Evolutionary conservation across 2,888 invertebrate species (phyloP), one percentile per base, ranked within the genome.

Genomic region (Caenorhabditis sulstoni): DNA sequence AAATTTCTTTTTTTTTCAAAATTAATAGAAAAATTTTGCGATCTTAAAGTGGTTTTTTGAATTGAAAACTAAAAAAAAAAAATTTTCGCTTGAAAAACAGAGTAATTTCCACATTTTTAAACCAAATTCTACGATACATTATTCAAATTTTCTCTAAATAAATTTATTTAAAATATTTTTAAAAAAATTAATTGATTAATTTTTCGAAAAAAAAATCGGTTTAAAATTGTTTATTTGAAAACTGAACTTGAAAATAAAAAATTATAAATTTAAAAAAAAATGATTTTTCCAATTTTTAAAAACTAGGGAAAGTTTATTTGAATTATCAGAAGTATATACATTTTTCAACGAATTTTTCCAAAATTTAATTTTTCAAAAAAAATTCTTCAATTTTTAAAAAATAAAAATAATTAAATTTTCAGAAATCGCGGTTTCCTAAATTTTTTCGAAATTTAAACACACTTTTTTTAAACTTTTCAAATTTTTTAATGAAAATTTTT

Each of bases 251-350:
- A 11, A 18, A 22, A 18, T 7, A n/a, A 44, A 44, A 44, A 44
- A 7, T 29, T 5, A n/a, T n/a, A n/a, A n/a, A n/a, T 29, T 44
- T 3, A 58, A 58, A 22, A 58, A 58, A 58, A 37, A 35, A 20
- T 37, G 55, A 39, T 14, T n/a, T 20, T 20, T 45, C 12, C 4
- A 18, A 9, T 7, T 12, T 59, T 59, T 47, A 3, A 20, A 8
- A 39, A 41, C 16, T 18, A 47, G 20, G n/a, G n/a, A n/a, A n/a
- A n/a, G n/a, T n/a, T n/a, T n/a, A n/a, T n/a, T n/a, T n/a, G n/a
- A n/a, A n/a, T n/a, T n/a, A n/a, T n/a, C n/a, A n/a, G n/a, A n/a
- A n/a, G n/a, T n/a, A n/a, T n/a, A n/a, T n/a, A n/a, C 14, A 20
- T 49, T 49, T 49, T 49, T 45, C 14, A 45, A 7, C 11, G 49